Evolutionary conservation across 2,888 invertebrate species (phyloP).

Genomic region (Thyatira batis): DNA sequence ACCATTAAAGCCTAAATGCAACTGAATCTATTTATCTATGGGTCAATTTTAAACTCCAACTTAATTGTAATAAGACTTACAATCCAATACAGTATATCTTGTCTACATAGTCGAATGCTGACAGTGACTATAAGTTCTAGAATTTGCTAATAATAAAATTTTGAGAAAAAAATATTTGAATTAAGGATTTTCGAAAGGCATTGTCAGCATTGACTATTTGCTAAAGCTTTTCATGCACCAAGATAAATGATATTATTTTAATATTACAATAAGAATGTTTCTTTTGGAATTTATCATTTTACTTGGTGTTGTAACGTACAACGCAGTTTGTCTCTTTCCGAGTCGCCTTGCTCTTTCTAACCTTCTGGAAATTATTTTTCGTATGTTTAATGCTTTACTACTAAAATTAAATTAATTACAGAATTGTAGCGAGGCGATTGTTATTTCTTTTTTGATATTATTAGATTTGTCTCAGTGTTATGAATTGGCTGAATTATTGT

Average conservation of each 20-base stretch:
- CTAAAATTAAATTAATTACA: slow-evolving; percentile 5
- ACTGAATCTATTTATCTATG: too few species aligned
- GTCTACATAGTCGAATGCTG: too few species aligned
- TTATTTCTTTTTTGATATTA: slow-evolving; percentile 11
- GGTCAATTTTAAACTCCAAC: too few species aligned
- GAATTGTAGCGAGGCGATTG: slow-evolving; percentile 26
- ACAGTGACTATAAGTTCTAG: too few species aligned
- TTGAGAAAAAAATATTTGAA: not conserved
- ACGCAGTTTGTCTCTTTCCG: slow-evolving; percentile 53
- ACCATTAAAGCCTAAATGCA: too few species aligned
- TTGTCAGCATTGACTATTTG: slow-evolving; percentile 33
- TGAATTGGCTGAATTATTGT: not conserved
- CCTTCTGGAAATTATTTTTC: slow-evolving; percentile 15
- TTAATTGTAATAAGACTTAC: too few species aligned
- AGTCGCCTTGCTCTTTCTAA: slow-evolving; percentile 47
- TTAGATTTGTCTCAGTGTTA: slow-evolving; percentile 36
- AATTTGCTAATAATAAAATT: not conserved
- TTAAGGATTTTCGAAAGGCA: slow-evolving; percentile 1
- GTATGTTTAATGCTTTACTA: slow-evolving; percentile 17
- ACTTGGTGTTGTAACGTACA: slow-evolving; percentile 52
- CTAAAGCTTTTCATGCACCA: slow-evolving; percentile 38
- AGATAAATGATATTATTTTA: slow-evolving; percentile 29
- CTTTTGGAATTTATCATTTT: slow-evolving; percentile 29
- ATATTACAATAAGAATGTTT: not conserved
- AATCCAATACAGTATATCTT: too few species aligned